A percentile compares a stretch with the other conserved stretches of the same genome.
Evolutionary conservation across 2,888 invertebrate genomes (phyloP).

Genomic region (Lobophora halterata): DNA sequence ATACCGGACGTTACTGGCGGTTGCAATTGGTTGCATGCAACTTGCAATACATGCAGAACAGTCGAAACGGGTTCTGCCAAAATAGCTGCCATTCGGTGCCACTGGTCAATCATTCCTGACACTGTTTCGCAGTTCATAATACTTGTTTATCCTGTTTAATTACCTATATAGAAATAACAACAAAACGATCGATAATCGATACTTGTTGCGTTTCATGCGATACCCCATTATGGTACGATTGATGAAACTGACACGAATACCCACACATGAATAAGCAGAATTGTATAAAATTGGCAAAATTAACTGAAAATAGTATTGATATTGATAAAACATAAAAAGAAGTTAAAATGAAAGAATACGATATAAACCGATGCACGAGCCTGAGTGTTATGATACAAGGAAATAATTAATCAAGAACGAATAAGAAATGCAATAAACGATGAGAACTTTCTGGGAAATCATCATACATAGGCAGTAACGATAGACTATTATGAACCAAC

Average conservation of each 20-base stretch:
- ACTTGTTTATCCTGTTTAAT: constrained; percentile 25
- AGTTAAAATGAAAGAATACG: not conserved
- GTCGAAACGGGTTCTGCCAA: constrained; percentile 22
- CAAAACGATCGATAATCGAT: too few species aligned
- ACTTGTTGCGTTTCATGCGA: too few species aligned
- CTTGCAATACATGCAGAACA: constrained; percentile 35
- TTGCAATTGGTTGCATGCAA: constrained; percentile 11
- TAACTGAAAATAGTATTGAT: constrained; percentile 1
- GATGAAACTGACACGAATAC: constrained; percentile 47
- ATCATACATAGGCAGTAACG: constrained; percentile 15
- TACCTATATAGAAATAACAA: too few species aligned
- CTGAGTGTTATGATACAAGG: constrained; percentile 25
- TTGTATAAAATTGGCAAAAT: too few species aligned
- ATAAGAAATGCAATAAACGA: constrained; percentile 20
- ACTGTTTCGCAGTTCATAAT: constrained; percentile 29
- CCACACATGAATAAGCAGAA: constrained; percentile 37
- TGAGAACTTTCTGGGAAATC: constrained; percentile 21
- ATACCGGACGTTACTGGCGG: too few species aligned
- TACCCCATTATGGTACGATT: constrained; percentile 50
- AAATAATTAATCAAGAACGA: constrained; percentile 14
- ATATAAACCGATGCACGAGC: not conserved
- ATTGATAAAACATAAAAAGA: not conserved
- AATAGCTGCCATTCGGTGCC: constrained; percentile 40
- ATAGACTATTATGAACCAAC: constrained; percentile 10
- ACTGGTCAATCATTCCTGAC: constrained; percentile 40